Percentiles rank a stretch among this genome's conserved stretches.
Evolutionary conservation across 1,140 invertebrate species (phyloP).

Genomic region (Cylas formicarius): DNA sequence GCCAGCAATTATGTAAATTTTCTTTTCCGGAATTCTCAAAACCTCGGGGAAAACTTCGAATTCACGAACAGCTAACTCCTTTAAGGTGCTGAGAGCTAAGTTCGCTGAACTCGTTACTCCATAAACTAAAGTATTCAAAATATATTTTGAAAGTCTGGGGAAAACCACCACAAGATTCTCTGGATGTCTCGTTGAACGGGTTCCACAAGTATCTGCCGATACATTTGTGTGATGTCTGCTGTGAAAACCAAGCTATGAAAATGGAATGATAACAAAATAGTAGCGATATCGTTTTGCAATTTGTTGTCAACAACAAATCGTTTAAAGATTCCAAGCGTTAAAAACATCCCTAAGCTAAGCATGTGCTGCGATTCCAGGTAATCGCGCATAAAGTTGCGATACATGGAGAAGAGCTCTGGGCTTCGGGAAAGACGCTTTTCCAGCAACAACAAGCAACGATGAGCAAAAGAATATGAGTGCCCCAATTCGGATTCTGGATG

Average conservation of each 20-base stretch:
- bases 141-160: conserved; percentile 5
- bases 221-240: conserved; percentile 21
- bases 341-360: conserved; percentile 5
- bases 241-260: too few species aligned
- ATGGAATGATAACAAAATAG: too few species aligned
- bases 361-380: too few species aligned
- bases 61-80: conserved; percentile 23
- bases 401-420: too few species aligned
- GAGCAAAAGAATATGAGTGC: too few species aligned
- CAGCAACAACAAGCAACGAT: too few species aligned
- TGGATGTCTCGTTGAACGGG: conserved; percentile 9
- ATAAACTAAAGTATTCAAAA: conserved; percentile 30
- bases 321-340: conserved; percentile 6
- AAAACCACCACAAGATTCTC: conserved; percentile 14
- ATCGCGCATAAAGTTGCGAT: too few species aligned
- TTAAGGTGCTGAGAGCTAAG: conserved; percentile 27
- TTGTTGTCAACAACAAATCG: too few species aligned
- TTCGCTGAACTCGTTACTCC: conserved; percentile 29
- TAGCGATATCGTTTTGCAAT: too few species aligned
- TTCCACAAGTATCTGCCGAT: conserved; percentile 9
- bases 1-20: conserved; percentile 27
- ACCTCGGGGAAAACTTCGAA: conserved; percentile 18
- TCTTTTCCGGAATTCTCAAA: background rate
- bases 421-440: too few species aligned
- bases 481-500: too few species aligned